Evolutionary conservation across 2,113 vertebrate genomes (phyloP).

Genomic region (Monarcha castaneiventris): DNA sequence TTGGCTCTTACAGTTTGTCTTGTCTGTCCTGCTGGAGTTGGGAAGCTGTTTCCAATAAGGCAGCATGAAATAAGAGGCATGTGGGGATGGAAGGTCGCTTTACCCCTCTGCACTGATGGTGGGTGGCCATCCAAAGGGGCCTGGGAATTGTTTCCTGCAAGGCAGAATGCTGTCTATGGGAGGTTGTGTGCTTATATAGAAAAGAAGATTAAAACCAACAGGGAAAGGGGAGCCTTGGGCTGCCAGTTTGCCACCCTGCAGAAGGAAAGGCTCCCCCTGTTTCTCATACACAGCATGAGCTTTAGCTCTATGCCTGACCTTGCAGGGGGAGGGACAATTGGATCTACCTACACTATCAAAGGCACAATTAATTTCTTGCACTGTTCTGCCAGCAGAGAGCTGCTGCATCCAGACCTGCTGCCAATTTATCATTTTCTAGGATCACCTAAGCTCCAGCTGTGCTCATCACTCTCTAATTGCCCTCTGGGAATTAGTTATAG

Average conservation of each 20-base stretch:
- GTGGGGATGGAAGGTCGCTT: constrained; percentile 32
- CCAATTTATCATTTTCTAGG: neutral
- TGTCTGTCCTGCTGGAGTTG: neutral
- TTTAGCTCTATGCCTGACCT: neutral
- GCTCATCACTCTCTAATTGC: constrained; percentile 1
- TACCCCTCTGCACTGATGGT: constrained; percentile 28
- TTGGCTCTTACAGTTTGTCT: constrained; percentile 18
- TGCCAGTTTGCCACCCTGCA: neutral
- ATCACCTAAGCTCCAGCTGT: constrained; percentile 24
- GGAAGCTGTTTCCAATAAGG: constrained; percentile 59
- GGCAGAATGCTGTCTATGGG: neutral
- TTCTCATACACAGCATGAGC: neutral
- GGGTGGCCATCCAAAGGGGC: constrained; percentile 35
- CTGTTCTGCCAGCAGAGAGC: neutral
- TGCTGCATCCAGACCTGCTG: neutral
- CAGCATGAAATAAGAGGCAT: constrained; percentile 42
- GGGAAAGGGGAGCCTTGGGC: neutral
- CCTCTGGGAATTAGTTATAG: constrained; percentile 5
- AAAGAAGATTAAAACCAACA: neutral
- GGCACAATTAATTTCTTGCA: neutral
- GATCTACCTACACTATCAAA: neutral
- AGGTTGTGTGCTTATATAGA: neutral
- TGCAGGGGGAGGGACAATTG: neutral
- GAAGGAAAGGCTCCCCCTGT: neutral
- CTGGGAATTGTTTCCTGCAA: constrained; percentile 29